phyloP scores from a whole-genome alignment of 2,113 vertebrate genomes.

The Ceuthmochares aereus region DNA sequence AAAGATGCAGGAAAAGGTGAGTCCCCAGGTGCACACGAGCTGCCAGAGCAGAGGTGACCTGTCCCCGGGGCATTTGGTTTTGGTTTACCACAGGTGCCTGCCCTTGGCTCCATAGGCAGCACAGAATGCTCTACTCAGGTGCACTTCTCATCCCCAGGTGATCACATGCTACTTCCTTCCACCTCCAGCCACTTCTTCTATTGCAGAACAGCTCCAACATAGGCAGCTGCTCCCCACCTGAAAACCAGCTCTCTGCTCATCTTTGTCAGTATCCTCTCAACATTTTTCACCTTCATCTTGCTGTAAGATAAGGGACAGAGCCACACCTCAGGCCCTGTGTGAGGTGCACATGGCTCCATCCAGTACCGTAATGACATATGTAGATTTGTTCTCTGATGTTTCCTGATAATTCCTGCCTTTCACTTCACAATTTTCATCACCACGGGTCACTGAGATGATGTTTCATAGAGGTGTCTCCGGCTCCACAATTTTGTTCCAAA shows the following conservation, averaged over 20 bases:
- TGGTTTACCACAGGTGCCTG: not conserved
- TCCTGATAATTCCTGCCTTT: not conserved
- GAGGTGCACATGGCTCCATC: not conserved
- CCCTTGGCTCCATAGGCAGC: not conserved
- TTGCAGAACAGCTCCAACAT: not conserved
- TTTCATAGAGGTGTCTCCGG: not conserved
- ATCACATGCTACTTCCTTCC: not conserved
- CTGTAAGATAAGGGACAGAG: not conserved
- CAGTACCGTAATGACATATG: not conserved
- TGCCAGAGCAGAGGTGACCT: not conserved
- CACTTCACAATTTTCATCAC: not conserved
- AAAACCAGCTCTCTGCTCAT: not conserved
- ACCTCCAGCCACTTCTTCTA: not conserved
- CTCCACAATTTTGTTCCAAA: not conserved
- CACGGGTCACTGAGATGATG: not conserved
- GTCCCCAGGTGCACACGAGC: rapidly evolving
- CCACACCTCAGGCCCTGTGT: rapidly evolving
- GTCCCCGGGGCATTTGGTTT: not conserved
- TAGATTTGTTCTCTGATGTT: not conserved
- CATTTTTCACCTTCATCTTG: not conserved
- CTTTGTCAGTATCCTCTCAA: not conserved
- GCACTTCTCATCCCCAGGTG: not conserved
- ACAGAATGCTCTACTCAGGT: rapidly evolving
- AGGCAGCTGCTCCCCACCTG: not conserved
- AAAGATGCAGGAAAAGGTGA: not conserved